Evolutionary conservation across 1,140 invertebrate genomes (phyloP).

Genomic region (Eciton burchellii): DNA sequence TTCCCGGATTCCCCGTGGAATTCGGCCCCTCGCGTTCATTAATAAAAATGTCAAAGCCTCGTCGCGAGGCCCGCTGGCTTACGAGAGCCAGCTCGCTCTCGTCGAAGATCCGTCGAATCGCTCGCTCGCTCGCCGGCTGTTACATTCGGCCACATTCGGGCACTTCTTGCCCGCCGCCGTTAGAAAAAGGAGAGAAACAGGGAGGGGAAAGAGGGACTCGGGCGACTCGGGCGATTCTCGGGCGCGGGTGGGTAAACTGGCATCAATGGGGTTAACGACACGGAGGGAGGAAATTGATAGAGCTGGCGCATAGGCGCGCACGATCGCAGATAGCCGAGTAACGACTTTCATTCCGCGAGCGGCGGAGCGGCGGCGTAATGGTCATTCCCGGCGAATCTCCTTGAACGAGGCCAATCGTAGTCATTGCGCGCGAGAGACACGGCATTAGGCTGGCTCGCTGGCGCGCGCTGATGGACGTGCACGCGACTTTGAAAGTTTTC

Average conservation of each 20-base stretch:
- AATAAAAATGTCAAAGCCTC: constrained; percentile 71
- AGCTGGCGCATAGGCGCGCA: constrained; percentile 59
- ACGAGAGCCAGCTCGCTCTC: constrained; percentile 12
- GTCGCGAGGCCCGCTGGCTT: constrained; percentile 27
- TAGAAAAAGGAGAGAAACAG: neutral
- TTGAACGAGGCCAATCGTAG: constrained; percentile 72
- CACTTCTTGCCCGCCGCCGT: neutral
- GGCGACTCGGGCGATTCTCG: neutral
- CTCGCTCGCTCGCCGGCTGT: too few relatives aligned
- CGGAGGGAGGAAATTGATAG: constrained; percentile 66
- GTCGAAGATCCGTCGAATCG: too few relatives aligned
- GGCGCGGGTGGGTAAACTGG: constrained; percentile 8
- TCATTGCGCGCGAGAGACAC: constrained; percentile 66
- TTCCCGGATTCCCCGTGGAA: constrained; percentile 61
- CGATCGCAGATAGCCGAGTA: constrained; percentile 67
- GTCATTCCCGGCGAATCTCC: constrained; percentile 70
- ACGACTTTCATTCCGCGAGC: constrained; percentile 69
- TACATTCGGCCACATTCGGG: too few relatives aligned
- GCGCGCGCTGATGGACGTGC: constrained; percentile 71
- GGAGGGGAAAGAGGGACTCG: neutral
- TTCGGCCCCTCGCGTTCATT: constrained; percentile 68
- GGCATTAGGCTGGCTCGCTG: constrained; percentile 65
- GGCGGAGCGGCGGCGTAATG: constrained; percentile 68
- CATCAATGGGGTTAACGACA: constrained; percentile 52
- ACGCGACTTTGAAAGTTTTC: constrained; percentile 75